Percentiles rank a stretch among this genome's conserved stretches.
These are phyloP conservation scores for Camelus bactrianus DNA, from an alignment of 2,113 vertebrate genomes.

Conservation along the genomic window DNA sequence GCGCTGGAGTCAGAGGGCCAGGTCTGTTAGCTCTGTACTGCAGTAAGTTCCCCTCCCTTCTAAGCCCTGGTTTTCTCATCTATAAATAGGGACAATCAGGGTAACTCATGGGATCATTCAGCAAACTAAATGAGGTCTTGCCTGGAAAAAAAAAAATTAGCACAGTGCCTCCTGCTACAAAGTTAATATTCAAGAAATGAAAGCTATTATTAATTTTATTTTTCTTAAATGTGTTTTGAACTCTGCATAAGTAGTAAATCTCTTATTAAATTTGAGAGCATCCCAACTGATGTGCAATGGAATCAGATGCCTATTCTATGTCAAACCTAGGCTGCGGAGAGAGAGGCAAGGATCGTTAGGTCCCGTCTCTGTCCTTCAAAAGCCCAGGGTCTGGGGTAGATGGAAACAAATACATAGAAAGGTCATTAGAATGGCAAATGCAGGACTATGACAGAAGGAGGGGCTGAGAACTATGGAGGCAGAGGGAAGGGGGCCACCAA, in stretches of 20 bases:
- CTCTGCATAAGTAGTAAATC: neutral
- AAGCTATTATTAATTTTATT: neutral
- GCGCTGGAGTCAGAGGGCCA: neutral
- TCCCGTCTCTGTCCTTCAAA: neutral
- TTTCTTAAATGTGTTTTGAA: constrained; percentile 14
- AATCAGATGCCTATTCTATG: neutral
- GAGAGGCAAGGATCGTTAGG: neutral
- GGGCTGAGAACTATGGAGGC: neutral
- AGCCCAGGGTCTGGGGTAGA: neutral
- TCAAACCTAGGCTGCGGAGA: neutral
- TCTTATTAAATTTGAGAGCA: neutral
- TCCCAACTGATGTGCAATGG: neutral
- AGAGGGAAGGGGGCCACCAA: neutral
- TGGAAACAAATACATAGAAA: neutral
- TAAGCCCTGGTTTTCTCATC: neutral
- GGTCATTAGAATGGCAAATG: neutral
- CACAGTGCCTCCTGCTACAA: neutral
- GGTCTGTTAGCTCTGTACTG: neutral
- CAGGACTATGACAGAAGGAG: neutral
- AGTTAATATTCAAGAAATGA: neutral
- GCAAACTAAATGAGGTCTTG: neutral
- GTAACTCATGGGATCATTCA: neutral
- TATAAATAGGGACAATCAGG: neutral
- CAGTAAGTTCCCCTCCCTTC: neutral
- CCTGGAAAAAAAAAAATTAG: neutral